These are phyloP conservation scores for Acanthurus lineatus DNA, from an alignment of 2,797 vertebrate genomes.

Conservation along the genomic window DNA sequence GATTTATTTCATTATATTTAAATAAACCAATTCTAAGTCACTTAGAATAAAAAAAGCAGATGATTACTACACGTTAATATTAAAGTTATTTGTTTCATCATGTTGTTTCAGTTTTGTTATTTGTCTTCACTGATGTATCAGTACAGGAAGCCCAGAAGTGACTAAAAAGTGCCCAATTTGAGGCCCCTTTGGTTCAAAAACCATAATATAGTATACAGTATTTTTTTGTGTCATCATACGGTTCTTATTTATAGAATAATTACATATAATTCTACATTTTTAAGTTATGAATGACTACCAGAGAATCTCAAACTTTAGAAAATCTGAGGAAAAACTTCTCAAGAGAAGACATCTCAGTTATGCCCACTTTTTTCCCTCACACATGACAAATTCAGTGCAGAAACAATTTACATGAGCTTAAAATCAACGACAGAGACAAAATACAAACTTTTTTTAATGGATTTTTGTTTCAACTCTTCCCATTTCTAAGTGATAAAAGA, in stretches of 20 bases:
- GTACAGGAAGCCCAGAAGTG: too few species aligned
- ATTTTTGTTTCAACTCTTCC: not conserved
- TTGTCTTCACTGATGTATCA: too few species aligned
- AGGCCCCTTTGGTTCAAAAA: too few species aligned
- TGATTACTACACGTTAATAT: not conserved
- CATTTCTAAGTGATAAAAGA: constrained; percentile 9
- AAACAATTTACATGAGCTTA: not conserved
- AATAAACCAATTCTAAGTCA: not conserved
- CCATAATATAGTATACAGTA: too few species aligned
- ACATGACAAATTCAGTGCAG: not conserved
- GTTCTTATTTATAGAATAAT: too few species aligned
- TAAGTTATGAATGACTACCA: not conserved
- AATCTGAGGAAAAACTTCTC: constrained; percentile 3
- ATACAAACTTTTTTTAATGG: not conserved
- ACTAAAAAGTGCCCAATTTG: too few species aligned
- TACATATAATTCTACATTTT: not conserved
- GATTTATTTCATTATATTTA: not conserved
- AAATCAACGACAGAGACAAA: not conserved
- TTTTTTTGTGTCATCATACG: too few species aligned
- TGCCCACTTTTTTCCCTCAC: not conserved
- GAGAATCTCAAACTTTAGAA: not conserved
- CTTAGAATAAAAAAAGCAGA: not conserved
- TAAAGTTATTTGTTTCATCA: too few species aligned
- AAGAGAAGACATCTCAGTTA: not conserved
- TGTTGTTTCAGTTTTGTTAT: too few species aligned